A percentile compares a stretch with the other conserved stretches of the same genome.
Evolutionary conservation across 2,888 invertebrate species (phyloP).

Genomic region (Philopedon plagiatum): DNA sequence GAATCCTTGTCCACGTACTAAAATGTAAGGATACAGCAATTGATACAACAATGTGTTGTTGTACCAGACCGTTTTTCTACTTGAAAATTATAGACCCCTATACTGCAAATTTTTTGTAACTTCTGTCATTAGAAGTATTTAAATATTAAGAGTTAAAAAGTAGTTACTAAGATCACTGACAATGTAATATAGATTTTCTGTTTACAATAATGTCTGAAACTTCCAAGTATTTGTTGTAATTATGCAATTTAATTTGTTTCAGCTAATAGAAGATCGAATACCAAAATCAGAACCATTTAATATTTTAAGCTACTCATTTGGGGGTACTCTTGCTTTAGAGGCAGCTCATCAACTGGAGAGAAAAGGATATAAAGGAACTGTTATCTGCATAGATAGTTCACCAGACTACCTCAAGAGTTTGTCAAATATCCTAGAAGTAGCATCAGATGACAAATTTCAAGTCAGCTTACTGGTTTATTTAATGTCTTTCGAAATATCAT

Average conservation of each 20-base stretch:
- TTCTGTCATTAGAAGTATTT: too few relatives aligned
- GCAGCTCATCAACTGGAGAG: conserved; percentile 80
- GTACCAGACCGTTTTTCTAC: too few relatives aligned
- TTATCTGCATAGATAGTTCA: conserved; percentile 88
- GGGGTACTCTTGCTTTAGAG: conserved; percentile 83
- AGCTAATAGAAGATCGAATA: conserved; percentile 73
- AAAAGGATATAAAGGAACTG: conserved; percentile 74
- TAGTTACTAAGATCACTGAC: too few relatives aligned
- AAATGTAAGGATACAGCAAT: too few relatives aligned
- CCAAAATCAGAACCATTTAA: conserved; percentile 75
- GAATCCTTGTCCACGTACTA: too few relatives aligned
- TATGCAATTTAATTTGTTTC: conserved; percentile 39
- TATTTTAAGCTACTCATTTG: conserved; percentile 93
- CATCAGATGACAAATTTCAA: conserved; percentile 71
- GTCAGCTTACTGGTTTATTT: conserved; percentile 70
- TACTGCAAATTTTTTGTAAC: too few relatives aligned
- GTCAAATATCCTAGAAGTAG: conserved; percentile 67
- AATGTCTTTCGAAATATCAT: conserved; percentile 68
- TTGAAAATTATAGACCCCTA: too few relatives aligned
- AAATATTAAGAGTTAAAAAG: too few relatives aligned
- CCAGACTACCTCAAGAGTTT: conserved; percentile 76
- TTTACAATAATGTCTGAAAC: too few relatives aligned
- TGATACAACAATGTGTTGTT: too few relatives aligned
- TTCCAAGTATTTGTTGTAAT: too few relatives aligned
- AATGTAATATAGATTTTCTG: too few relatives aligned